Evolutionary conservation across 2,797 vertebrate species (phyloP), one percentile per base, ranked within the genome.

Genomic region (Gymnoscopelus braueri): DNA sequence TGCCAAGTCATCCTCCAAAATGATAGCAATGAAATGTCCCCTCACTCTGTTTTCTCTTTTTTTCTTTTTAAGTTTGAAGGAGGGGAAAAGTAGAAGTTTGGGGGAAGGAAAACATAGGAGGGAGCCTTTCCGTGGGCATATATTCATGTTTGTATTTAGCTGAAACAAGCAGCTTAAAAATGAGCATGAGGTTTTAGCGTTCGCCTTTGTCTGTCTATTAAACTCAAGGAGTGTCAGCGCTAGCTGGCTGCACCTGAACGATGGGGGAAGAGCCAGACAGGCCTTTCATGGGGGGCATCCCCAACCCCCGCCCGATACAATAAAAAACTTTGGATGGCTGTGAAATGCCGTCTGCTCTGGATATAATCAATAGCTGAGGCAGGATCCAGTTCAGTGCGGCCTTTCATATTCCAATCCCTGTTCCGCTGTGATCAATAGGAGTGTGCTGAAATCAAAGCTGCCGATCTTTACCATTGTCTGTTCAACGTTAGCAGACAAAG

Each of bases 401-500:
- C 86, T 92, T 88, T 90, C 86, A 86, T 86, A 90, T 91, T 90
- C 90, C 88, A 90, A 92, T 88, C 89, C 87, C 84, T 68, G 87
- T 88, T 90, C 85, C 54, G 77, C 63, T 87, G 72, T 90, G 91
- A 92, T 91, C 91, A 91, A 92, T 92, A 91, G 89, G 77, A 85
- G 85, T 87, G 85, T 88, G 89, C 81, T 73, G 86, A 80, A 90
- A 90, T 92, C 91, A 92, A 92, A 92, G 91, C 59, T 35, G 72
- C 72, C 74, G 82, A 86, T 88, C 88, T 91, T 90, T 90, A 87
- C 91, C 80, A 87, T 87, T 88, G 90, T 90, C 89, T 91, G 84
- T 87, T 91, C 90, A 81, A 88, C 87, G 88, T 91, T 88, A 89
- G 89, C 84, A 91, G 88, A 92, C 90, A 91, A 88, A 91, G 90